Evolutionary conservation across 2,113 vertebrate species (phyloP), one percentile per base, ranked within the genome.

Genomic region (Oreotrochilus melanogaster): DNA sequence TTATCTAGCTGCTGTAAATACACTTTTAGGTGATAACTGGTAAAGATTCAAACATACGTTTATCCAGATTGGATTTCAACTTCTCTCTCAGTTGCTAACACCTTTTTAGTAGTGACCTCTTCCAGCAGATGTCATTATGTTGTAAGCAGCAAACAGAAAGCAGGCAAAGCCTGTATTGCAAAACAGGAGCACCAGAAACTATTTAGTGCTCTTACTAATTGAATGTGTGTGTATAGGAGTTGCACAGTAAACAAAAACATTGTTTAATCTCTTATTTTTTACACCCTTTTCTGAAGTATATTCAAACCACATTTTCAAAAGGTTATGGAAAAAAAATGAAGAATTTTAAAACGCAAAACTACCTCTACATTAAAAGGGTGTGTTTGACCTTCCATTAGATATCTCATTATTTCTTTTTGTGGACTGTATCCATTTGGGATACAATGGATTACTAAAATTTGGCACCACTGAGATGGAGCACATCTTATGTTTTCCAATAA

Each of bases 81-180:
- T 98, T 96, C 81, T 93, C 92, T 97, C 93, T 97, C 96, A 79
- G 94, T 96, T 96, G 96, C 87, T 96, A 97, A 96, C 91, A 86
- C 86, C 92, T 95, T 88, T 97, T 97, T 81, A 94, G 92, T 92
- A 97, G 97, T 94, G 95, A 97, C 93, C 95, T 93, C 95, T 96
- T 95, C 91, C 71, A 96, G 85, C 93, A 97, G 93, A 97, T 97
- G 79, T 95, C 93, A 91, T 97, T 96, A 91, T 92, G 47, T 62
- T 91, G 86, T 89, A 96, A 96, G 95, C 88, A 62, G 28, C 86
- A 96, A 97, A 95, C 65, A 96, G 93, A 97, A 98, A 96, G 71
- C 87, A 95, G 42, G 60, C 64, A 92, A 76, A 91, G 87, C 72
- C 53, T 50, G 64, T 81, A 57, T 28, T 78, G 62, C n/a, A 79